phyloP scores from a whole-genome alignment of 2,888 invertebrate genomes.

The Patella depressa region DNA sequence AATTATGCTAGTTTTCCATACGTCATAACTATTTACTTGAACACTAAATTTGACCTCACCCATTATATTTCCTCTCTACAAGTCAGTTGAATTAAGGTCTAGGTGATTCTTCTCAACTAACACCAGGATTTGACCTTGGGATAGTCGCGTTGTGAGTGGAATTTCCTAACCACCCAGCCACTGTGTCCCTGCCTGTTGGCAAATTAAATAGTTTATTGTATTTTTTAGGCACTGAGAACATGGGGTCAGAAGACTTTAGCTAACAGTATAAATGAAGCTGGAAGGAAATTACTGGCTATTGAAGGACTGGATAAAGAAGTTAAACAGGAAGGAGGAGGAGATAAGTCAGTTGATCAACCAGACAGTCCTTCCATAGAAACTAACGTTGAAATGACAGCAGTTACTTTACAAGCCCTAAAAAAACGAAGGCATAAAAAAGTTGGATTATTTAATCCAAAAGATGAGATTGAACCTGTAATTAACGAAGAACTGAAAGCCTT shows the following conservation, averaged over 20 bases:
- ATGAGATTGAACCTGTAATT: conserved; percentile 55
- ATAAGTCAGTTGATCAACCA: conserved; percentile 8
- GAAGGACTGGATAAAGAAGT: conserved; percentile 44
- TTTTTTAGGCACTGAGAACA: conserved; percentile 59
- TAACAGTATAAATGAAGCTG: conserved; percentile 63
- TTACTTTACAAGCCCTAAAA: conserved; percentile 53
- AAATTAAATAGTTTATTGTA: too few relatives aligned
- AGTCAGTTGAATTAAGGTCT: too few relatives aligned
- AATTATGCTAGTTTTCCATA: too few relatives aligned
- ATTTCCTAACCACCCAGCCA: too few relatives aligned
- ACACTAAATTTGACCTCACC: too few relatives aligned
- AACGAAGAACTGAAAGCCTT: conserved; percentile 69
- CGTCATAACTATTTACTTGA: too few relatives aligned
- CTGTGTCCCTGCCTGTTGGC: too few relatives aligned
- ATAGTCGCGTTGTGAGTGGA: too few relatives aligned
- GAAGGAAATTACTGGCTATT: conserved; percentile 59
- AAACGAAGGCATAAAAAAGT: conserved; percentile 38
- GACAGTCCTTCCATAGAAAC: background rate
- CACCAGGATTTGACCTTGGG: too few relatives aligned
- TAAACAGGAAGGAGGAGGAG: conserved; percentile 44
- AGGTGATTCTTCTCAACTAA: too few relatives aligned
- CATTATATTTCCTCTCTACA: too few relatives aligned
- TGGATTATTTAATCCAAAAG: conserved; percentile 40
- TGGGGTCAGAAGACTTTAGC: conserved; percentile 68
- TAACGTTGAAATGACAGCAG: conserved; percentile 31